Percentiles rank a stretch among this genome's conserved stretches.
phyloP scores from a whole-genome alignment of 2,888 invertebrate species.

The Synanthedon andrenaeformis region DNA sequence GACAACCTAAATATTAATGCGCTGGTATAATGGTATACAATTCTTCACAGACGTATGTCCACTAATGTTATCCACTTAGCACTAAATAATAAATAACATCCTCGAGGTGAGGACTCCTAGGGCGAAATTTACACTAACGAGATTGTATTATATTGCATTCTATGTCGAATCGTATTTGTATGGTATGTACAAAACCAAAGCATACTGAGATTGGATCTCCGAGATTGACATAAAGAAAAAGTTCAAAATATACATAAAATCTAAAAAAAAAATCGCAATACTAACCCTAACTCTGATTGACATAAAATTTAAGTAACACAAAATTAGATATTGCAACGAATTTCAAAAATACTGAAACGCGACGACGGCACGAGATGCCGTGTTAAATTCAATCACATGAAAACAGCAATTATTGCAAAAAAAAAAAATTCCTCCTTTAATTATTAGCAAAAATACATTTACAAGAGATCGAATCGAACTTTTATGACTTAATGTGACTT shows the following conservation, averaged over 20 bases:
- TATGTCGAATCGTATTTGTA: conserved; percentile 46
- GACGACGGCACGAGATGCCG: background rate
- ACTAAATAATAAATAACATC: conserved; percentile 69
- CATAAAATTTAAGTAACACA: conserved; percentile 62
- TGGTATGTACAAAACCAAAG: conserved; percentile 49
- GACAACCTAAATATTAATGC: conserved; percentile 42
- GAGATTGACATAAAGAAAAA: conserved; percentile 45
- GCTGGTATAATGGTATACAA: conserved; percentile 66
- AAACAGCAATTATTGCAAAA: conserved; percentile 14
- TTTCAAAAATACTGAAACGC: conserved; percentile 29
- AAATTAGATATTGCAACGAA: conserved; percentile 60
- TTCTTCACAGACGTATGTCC: conserved; percentile 60
- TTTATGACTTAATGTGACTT: conserved; percentile 65
- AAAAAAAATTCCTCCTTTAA: conserved; percentile 2
- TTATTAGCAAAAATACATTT: conserved; percentile 64
- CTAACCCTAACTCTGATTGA: conserved; percentile 58
- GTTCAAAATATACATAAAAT: conserved; percentile 63
- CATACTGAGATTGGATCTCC: conserved; percentile 63
- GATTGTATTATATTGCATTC: conserved; percentile 59
- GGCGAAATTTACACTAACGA: conserved; percentile 64
- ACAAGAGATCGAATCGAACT: conserved; percentile 69
- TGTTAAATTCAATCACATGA: conserved; percentile 21
- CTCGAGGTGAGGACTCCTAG: conserved; percentile 54
- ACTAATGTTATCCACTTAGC: conserved; percentile 57
- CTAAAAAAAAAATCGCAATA: conserved; percentile 39